Base-by-base conservation (phyloP, 2,113 vertebrate species). In the Catagonus wagneri region DNA sequence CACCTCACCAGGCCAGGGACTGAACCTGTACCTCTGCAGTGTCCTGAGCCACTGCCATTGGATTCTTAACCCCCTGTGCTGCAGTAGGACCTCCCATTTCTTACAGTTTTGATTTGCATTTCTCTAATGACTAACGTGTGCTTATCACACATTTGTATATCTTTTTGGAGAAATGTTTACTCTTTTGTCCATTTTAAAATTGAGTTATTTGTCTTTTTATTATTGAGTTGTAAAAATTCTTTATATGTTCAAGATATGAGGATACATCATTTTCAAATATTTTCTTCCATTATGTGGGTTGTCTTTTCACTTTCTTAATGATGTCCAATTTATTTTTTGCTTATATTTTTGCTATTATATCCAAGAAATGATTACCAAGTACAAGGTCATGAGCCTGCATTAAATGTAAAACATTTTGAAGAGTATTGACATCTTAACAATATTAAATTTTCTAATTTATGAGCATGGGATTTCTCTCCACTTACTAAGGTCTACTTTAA, bases 151-250 rank as follows among this genome's bases (percentile, higher is more conserved):
- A 71, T 61, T 56, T 65, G 7, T 85, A 65, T 85, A 65, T 29
- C 39, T 83, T 63, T 94, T 39, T 91, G 15, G 29, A 94, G 76
- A 94, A 83, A 94, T 50, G 19, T 92, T 81, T 94, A 44, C 88
- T 78, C 6, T 7, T 72, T 69, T 65, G 12, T 34, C 56, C 19
- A 58, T 93, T 93, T 92, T 89, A n/a, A 88, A 83, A 68, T 23
- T 86, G 10, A 63, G 16, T 65, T 90, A 25, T 78, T 61, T 80
- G 58, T 56, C 50, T 61, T 71, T 12, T 63, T 56, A 19, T 68
- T 65, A 58, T 63, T 83, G 27, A 60, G 15, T 78, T 78, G 22
- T 54, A 69, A 83, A 50, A 68, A 34, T 88, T 92, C 8, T 68
- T 89, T 76, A 83, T 63, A 25, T 54, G 84, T 90, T 79, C 17